Percentiles rank a stretch among this genome's conserved stretches.
Evolutionary conservation across 2,888 invertebrate species (phyloP).

Genomic region (Coronaproctus castanopsis): DNA sequence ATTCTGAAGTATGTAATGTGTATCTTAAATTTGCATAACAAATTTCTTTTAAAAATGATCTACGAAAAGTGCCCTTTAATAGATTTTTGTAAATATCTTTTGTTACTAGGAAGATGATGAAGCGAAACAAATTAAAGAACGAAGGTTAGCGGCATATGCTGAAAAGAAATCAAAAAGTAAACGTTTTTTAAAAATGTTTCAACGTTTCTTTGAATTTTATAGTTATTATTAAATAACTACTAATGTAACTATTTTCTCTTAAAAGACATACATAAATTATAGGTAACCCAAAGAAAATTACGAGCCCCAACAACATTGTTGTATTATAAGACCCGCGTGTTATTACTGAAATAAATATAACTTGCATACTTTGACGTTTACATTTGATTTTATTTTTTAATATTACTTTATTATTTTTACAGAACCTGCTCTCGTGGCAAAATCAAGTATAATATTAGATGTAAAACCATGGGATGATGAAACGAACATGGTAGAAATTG

Average conservation of each 20-base stretch:
- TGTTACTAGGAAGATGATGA: too few species aligned
- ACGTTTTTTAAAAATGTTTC: slow-evolving; percentile 18
- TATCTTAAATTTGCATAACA: not conserved
- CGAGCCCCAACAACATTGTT: too few species aligned
- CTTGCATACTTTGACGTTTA: too few species aligned
- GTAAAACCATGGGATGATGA: slow-evolving; percentile 77
- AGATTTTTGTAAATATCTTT: too few species aligned
- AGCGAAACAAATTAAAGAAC: slow-evolving; percentile 52
- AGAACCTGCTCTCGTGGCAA: slow-evolving; percentile 76
- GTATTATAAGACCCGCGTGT: too few species aligned
- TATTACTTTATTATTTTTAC: slow-evolving; percentile 18
- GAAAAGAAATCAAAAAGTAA: slow-evolving; percentile 78
- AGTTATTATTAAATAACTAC: too few species aligned
- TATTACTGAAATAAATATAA: too few species aligned
- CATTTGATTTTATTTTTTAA: too few species aligned
- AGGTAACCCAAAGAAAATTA: too few species aligned
- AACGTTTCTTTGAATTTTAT: not conserved
- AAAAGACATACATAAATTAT: too few species aligned
- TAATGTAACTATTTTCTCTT: too few species aligned
- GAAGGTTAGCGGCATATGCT: slow-evolving; percentile 69
- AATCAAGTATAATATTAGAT: slow-evolving; percentile 83
- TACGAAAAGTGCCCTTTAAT: too few species aligned
- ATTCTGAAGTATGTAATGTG: slow-evolving; percentile 37
- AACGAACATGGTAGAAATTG: slow-evolving; percentile 75
- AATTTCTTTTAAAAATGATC: not conserved